These are phyloP conservation scores for Anguilla marmorata DNA, from an alignment of 2,797 vertebrate species.

Conservation along the genomic window DNA sequence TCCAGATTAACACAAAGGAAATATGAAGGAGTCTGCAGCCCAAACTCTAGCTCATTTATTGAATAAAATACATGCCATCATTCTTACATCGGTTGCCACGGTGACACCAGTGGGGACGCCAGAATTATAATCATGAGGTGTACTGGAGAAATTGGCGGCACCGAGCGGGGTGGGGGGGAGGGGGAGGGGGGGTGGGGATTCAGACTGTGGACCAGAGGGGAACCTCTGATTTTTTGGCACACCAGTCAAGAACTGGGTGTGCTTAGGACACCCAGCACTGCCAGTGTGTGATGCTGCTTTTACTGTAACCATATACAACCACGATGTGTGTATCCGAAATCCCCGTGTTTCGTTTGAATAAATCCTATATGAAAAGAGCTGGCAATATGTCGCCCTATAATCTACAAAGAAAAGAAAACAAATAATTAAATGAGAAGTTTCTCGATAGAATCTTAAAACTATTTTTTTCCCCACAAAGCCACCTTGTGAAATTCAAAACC, in stretches of 20 bases:
- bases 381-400: conserved; percentile 62
- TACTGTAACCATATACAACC: conserved; percentile 49
- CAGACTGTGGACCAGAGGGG: too few species aligned
- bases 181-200: too few species aligned
- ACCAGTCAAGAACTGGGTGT: too few species aligned
- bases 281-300: conserved; percentile 8
- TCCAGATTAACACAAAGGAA: neutral
- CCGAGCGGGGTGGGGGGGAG: too few species aligned
- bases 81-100: neutral
- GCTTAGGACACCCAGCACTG: too few species aligned
- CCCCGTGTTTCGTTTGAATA: conserved; percentile 56
- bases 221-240: too few species aligned
- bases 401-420: conserved; percentile 39
- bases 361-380: conserved; percentile 65
- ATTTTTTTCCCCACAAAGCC: conserved; percentile 57
- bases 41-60: neutral
- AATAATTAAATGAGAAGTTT: conserved; percentile 51
- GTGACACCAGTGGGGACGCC: neutral
- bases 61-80: neutral
- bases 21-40: neutral
- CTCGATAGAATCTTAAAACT: conserved; percentile 67
- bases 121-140: too few species aligned
- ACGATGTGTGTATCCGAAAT: conserved; percentile 46
- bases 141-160: too few species aligned
- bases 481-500: conserved; percentile 57